These are phyloP conservation scores for Trematomus bernacchii DNA, from an alignment of 2,797 vertebrate genomes.

Conservation along the genomic window DNA sequence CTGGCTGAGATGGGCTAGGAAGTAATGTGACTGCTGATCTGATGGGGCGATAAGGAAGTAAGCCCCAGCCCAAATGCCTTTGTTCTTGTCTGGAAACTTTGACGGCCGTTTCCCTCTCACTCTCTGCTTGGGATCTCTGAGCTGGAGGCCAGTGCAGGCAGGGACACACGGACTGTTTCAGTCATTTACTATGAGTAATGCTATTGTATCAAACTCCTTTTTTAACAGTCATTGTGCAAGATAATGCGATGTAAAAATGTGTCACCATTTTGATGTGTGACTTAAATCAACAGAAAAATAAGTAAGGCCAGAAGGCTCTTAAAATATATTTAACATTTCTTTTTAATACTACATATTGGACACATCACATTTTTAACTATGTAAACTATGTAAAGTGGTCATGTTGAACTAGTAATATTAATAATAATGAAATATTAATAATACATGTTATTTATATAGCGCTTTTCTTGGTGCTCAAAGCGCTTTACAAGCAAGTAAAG, in stretches of 20 bases:
- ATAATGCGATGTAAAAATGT: not conserved
- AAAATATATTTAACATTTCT: not conserved
- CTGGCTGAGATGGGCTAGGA: conserved; percentile 61
- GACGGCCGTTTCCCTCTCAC: conserved; percentile 61
- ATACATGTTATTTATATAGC: too few relatives aligned
- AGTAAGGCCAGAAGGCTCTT: not conserved
- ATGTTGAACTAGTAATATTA: not conserved
- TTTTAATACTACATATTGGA: not conserved
- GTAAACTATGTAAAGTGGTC: not conserved
- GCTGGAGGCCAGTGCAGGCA: conserved; percentile 18
- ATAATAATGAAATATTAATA: too few relatives aligned
- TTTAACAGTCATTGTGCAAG: not conserved
- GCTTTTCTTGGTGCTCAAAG: too few relatives aligned
- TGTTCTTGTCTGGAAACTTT: conserved; percentile 82
- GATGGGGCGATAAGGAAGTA: conserved; percentile 86
- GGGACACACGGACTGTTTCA: not conserved
- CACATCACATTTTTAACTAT: not conserved
- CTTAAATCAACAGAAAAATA: not conserved
- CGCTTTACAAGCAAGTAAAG: too few relatives aligned
- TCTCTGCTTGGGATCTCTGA: conserved; percentile 25
- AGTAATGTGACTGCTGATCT: conserved; percentile 69
- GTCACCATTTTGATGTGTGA: not conserved
- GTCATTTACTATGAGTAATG: not conserved
- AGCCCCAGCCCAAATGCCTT: conserved; percentile 88
- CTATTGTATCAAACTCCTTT: not conserved